phyloP scores from a whole-genome alignment of 37 sponge, comb jelly and placozoan species.

The Oopsacas minuta region DNA sequence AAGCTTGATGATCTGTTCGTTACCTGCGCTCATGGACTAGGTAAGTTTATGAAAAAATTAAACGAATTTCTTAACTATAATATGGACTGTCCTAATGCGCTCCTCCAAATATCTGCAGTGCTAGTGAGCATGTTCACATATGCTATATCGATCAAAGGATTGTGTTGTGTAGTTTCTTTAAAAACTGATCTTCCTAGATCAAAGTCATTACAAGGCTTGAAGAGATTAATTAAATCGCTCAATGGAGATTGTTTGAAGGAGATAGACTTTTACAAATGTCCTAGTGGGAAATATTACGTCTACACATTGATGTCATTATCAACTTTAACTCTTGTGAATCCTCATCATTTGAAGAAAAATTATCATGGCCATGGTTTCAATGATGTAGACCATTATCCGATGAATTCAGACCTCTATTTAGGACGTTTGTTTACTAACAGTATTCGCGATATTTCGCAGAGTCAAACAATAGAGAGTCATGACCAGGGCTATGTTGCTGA shows the following conservation, averaged over 20 bases:
- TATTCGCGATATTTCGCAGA: neutral
- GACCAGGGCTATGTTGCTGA: neutral
- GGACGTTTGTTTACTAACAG: conserved; percentile 9
- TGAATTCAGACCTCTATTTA: neutral
- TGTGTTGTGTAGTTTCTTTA: conserved; percentile 1
- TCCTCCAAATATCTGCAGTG: neutral
- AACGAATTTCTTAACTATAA: neutral
- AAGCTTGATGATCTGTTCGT: neutral
- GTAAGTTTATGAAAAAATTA: conserved; percentile 13
- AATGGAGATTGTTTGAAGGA: conserved; percentile 11
- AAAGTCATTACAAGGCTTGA: neutral
- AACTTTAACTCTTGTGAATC: neutral
- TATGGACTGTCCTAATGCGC: neutral
- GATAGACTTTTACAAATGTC: neutral
- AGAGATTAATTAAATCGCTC: neutral
- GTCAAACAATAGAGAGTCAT: neutral
- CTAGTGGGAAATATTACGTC: neutral
- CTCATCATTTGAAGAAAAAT: neutral
- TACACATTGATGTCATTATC: conserved; percentile 12
- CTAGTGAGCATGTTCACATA: neutral
- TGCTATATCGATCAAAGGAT: neutral
- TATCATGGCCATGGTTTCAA: neutral
- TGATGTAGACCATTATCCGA: neutral
- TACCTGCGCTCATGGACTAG: neutral
- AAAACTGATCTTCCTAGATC: neutral